phyloP scores from a whole-genome alignment of 2,888 invertebrate species.

The Spilosoma lubricipeda region DNA sequence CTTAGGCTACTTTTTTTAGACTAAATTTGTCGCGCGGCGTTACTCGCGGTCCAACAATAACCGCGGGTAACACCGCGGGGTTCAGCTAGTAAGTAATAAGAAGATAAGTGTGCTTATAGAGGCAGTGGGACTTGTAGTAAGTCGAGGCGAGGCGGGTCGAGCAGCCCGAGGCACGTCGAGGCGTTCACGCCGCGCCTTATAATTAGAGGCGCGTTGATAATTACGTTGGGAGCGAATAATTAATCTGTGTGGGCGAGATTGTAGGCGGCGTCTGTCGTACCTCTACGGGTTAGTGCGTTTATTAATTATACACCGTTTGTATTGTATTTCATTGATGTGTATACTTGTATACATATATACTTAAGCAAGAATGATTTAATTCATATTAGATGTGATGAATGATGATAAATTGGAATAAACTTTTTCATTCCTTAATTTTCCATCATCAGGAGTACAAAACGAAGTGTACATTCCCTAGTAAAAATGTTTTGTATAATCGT shows the following conservation, averaged over 20 bases:
- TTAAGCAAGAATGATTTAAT: not conserved
- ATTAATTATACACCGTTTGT: conserved; percentile 19
- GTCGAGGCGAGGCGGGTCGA: conserved; percentile 10
- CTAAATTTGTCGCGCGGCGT: no score
- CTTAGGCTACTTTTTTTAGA: no score
- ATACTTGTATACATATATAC: not conserved
- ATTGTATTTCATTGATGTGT: conserved; percentile 11
- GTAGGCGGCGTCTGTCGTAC: conserved; percentile 25
- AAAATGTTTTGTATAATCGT: no score
- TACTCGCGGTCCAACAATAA: no score
- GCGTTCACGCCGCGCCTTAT: conserved; percentile 29
- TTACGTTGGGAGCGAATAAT: conserved; percentile 45
- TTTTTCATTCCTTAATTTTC: no score
- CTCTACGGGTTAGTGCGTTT: conserved; percentile 19
- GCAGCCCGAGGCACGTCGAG: conserved; percentile 16
- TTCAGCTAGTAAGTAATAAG: not conserved
- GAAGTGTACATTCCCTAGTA: no score
- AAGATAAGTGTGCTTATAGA: conserved; percentile 14
- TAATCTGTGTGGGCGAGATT: conserved; percentile 43
- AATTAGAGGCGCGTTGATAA: conserved; percentile 42
- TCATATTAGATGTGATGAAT: no score
- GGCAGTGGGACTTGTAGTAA: conserved; percentile 10
- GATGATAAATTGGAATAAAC: no score
- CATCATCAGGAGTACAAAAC: no score
- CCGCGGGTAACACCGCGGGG: no score